These are phyloP conservation scores for Syndactyla subalaris DNA, from an alignment of 2,797 vertebrate genomes.

Conservation along the genomic window DNA sequence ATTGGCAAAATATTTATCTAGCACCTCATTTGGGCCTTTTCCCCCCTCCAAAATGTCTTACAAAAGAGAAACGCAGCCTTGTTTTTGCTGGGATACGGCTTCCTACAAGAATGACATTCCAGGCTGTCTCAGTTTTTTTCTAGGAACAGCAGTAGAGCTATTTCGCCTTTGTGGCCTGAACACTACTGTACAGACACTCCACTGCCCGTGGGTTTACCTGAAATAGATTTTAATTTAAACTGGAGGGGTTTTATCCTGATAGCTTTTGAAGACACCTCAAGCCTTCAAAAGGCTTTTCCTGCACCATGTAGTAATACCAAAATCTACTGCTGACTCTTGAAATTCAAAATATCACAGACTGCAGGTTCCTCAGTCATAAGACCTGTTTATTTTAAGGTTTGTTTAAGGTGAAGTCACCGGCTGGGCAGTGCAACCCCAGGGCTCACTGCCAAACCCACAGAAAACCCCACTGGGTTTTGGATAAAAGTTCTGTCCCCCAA, in stretches of 20 bases:
- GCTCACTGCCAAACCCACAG: background rate
- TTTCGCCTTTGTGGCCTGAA: background rate
- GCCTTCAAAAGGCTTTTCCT: background rate
- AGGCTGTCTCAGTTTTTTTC: background rate
- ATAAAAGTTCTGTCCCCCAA: background rate
- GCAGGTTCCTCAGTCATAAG: background rate
- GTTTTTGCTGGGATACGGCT: background rate
- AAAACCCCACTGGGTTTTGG: background rate
- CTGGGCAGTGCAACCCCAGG: background rate
- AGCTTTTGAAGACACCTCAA: background rate
- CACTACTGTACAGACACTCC: background rate
- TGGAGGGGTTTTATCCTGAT: fast-evolving
- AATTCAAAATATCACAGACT: background rate
- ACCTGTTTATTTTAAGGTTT: slow-evolving; percentile 4
- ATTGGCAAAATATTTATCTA: slow-evolving; percentile 17
- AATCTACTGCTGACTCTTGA: background rate
- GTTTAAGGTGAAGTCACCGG: slow-evolving; percentile 21
- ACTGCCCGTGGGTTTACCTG: background rate
- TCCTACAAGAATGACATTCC: background rate
- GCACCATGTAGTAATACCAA: background rate
- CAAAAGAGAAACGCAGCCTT: slow-evolving; percentile 33
- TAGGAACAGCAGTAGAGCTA: background rate
- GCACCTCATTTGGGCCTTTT: slow-evolving; percentile 46
- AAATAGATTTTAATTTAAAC: background rate
- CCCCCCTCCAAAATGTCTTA: background rate